A percentile compares a stretch with the other conserved stretches of the same genome.
phyloP scores from a whole-genome alignment of 2,888 invertebrate genomes.

The Hypomecis atomaria region DNA sequence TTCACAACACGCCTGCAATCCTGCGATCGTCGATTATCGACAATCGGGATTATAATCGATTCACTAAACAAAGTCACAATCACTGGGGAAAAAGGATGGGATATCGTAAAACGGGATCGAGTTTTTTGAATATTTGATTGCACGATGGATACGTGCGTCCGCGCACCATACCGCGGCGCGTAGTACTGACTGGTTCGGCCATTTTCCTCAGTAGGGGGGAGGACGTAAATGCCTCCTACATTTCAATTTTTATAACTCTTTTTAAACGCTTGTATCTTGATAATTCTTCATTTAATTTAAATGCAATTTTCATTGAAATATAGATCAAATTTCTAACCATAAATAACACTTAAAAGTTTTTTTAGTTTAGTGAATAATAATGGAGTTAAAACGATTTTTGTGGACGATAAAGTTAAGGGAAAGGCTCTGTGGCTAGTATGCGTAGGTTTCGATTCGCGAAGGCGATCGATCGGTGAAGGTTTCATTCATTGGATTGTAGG shows the following conservation, averaged over 20 bases:
- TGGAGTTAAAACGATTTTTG: not conserved
- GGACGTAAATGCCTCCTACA: conserved; percentile 59
- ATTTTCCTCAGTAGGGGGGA: conserved; percentile 74
- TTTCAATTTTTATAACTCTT: not conserved
- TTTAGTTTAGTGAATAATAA: not conserved
- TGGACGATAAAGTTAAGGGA: conserved; percentile 41
- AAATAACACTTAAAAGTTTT: not conserved
- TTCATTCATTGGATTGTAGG: conserved; percentile 20
- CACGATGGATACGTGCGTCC: conserved; percentile 59
- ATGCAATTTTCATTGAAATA: not conserved
- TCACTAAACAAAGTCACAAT: conserved; percentile 36
- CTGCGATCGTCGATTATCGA: conserved; percentile 30
- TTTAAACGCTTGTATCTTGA: conserved; percentile 10
- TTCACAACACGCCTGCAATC: conserved; percentile 39
- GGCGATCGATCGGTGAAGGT: conserved; percentile 26
- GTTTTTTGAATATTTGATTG: conserved; percentile 41
- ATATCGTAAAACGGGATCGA: conserved; percentile 25
- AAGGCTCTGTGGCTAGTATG: conserved; percentile 55
- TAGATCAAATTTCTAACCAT: not conserved
- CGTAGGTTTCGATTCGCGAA: conserved; percentile 33
- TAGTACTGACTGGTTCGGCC: conserved; percentile 72
- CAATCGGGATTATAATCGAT: conserved; percentile 18
- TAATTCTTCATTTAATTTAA: not conserved
- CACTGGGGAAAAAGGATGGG: conserved; percentile 28
- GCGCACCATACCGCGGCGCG: conserved; percentile 70